These are phyloP conservation scores for Spodoptera frugiperda DNA, from an alignment of 1,140 invertebrate species.

Conservation along the genomic window DNA sequence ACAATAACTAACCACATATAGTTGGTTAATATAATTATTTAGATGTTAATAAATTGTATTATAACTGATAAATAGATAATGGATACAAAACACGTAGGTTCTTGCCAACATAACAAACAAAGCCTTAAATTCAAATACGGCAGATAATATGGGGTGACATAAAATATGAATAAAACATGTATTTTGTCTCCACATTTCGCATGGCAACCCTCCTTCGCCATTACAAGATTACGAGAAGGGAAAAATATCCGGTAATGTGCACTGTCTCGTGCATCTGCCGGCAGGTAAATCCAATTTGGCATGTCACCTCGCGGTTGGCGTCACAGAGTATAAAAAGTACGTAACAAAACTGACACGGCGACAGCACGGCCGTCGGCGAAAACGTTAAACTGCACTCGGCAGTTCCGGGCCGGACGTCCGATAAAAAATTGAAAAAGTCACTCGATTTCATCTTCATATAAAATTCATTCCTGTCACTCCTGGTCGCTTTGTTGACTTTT, in stretches of 20 bases:
- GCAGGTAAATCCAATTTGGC: conserved; percentile 32
- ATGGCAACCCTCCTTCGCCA: conserved; percentile 4
- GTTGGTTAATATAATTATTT: too few relatives aligned
- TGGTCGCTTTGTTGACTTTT: not conserved
- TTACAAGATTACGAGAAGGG: conserved; percentile 14
- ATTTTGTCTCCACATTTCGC: conserved; percentile 22
- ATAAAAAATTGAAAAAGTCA: conserved; percentile 21
- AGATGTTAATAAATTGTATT: too few relatives aligned
- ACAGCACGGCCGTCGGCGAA: not conserved
- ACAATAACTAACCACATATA: too few relatives aligned
- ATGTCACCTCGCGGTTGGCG: conserved; percentile 15
- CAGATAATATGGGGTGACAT: conserved; percentile 1
- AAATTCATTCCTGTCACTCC: conserved; percentile 15
- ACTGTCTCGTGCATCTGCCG: conserved; percentile 14
- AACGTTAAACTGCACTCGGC: not conserved
- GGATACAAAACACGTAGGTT: not conserved
- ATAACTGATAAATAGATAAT: too few relatives aligned
- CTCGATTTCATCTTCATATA: conserved; percentile 16
- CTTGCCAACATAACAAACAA: not conserved
- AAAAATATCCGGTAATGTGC: conserved; percentile 24
- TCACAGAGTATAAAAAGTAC: conserved; percentile 1
- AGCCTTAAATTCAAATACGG: not conserved
- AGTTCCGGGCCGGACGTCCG: conserved; percentile 10
- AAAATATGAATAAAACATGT: not conserved
- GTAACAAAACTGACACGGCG: not conserved